A percentile compares a stretch with the other conserved stretches of the same genome.
Conservation (phyloP, 92 coral and sea anemone species). For the Porites rus region DNA sequence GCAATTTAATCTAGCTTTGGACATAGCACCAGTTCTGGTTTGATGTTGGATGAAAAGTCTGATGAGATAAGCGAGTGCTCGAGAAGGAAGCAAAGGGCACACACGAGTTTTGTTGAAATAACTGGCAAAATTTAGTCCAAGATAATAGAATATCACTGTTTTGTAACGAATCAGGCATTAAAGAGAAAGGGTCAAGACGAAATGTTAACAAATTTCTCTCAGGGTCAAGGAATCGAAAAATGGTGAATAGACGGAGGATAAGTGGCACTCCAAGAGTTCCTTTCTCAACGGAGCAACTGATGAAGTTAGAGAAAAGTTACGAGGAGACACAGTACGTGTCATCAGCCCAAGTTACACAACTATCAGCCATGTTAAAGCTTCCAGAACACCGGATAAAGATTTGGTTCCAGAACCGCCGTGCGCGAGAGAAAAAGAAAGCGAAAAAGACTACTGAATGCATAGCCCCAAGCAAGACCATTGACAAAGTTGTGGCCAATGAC, state of each 20-base stretch:
- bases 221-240: conserved; percentile 65
- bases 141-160: neutral
- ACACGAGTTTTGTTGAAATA: neutral
- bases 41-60: no score
- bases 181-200: neutral
- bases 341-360: conserved; percentile 37
- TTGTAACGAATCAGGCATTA: neutral
- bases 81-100: no score
- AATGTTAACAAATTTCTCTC: conserved; percentile 18
- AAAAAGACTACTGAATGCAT: neutral
- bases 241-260: conserved; percentile 36
- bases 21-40: no score
- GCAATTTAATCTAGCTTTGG: no score
- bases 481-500: neutral
- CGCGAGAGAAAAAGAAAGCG: conserved; percentile 60
- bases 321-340: conserved; percentile 48
- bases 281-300: conserved; percentile 62
- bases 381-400: conserved; percentile 65
- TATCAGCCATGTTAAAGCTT: conserved; percentile 39
- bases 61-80: no score
- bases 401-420: conserved; percentile 75
- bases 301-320: conserved; percentile 57
- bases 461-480: neutral
- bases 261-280: conserved; percentile 74
- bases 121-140: neutral